Base-by-base conservation (phyloP, 30 jellyfish, hydroid and myxozoan species). In the Hydractinia echinata region DNA sequence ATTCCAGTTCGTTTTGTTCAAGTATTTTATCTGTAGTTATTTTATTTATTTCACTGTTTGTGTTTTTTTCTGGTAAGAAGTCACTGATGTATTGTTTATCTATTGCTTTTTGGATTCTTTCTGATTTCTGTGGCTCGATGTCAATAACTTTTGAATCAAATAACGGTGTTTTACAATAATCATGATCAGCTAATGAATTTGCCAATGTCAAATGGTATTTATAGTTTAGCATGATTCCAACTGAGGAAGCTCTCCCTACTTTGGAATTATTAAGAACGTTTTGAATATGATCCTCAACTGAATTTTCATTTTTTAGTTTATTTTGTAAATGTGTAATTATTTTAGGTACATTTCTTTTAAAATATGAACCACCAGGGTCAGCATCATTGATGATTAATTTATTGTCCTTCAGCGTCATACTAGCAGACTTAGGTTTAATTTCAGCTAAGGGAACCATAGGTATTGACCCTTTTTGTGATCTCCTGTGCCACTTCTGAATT, bases 381-480 rank as follows among this genome's bases (percentile, higher is more conserved):
- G 83, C 84, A 15, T 84, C 80, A 21, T 18, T 30, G n/a, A 76
- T 10, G 14, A 1, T 49, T 21, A 39, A 0, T 1, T 76, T 55
- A 62, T 39, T 54, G 54, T n/a, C n/a, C n/a, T n/a, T n/a, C n/a
- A n/a, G n/a, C n/a, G n/a, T 30, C 44, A 56, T 7, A 55, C 9
- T 5, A 15, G 86, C 85, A 14, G 85, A 80, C 15, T 64, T 80
- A 19, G 49, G 5, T 80, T 80, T 80, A 66, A 80, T 80, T 8
- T 80, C 51, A n/a, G 67, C 30, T 10, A 80, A 53, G 8, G 87
- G 87, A 67, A 80, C 64, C 87, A 80, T 80, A 50, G 84, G 87
- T 7, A 5, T 60, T 60, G 83, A 80, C 51, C 85, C 85, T 80
- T 80, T 80, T 14, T 52, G 11, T 19, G 81, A 21, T 67, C 85